Evolutionary conservation across 1,140 invertebrate species (phyloP), one percentile per base, ranked within the genome.

Genomic region (Mercenaria mercenaria): DNA sequence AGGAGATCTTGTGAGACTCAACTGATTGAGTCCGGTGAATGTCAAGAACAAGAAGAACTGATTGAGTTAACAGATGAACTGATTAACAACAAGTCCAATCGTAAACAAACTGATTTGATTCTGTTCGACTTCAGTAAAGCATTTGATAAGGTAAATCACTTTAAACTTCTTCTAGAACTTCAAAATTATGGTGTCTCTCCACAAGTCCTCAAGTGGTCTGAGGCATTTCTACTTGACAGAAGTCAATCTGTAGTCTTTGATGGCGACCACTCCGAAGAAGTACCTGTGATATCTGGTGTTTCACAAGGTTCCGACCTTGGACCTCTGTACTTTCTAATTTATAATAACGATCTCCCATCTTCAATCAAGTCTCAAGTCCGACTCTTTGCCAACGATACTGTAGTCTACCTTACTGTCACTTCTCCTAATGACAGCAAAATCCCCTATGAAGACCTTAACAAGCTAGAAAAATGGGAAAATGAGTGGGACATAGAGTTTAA

Each of bases 371-470:
- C 59, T 23, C 0, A 29, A 64, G 43, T 92, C 34, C 29, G 72
- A 72, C 80, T 92, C 47, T 91, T 91, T 80, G 86, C 89, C 29
- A 64, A 85, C n/a, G 86, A 91, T 64, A 83, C 50, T 67, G 26
- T 88, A n/a, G 41, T 92, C 8, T 92, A 92, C 37, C n/a, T 61
- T 3, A 39, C 37, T 20, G 81, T 86, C 26, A 82, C 50, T 1
- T 50, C 23, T 23, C 0, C 47, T 23, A 50, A 83, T 13, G 86
- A 91, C 67, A 67, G 83, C 39, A 34, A 32, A 20, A 89, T 4
- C 11, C 82, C 91, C 10, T 90, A 92, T 69, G 13, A 88, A 34
- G 83, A 91, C 81, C 80, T 91, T 6, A 13, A 69, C 18, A 79
- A 80, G 23, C 50, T 87, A 8, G 76, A 86, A 83, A 43, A 15